Base-by-base conservation (phyloP, 2,888 invertebrate species). In the Penaeus monodon region DNA sequence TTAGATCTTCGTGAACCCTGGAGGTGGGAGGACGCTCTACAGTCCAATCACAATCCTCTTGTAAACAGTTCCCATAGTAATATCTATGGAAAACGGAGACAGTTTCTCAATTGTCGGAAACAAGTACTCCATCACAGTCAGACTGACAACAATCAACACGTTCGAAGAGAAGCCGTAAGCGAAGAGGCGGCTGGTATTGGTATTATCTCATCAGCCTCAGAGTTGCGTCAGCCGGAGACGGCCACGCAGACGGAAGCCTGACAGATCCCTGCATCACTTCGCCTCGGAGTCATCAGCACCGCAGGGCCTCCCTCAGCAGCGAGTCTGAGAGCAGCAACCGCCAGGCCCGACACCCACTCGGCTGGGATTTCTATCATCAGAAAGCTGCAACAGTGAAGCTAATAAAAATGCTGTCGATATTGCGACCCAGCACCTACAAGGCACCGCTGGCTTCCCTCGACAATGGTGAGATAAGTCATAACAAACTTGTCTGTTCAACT, bases 401-500 rank as follows among this genome's bases (percentile, higher is more conserved):
- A 12, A 57, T 57, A 57, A 86, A 83, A 64, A 88, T 88, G 88
- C 77, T 88, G 80, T 84, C 84, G 49, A 84, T 89, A 22, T 84
- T 90, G 64, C 66, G 90, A n/a, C 85, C 90, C 64, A 88, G 89
- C 85, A 90, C 90, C 20, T 90, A 90, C 88, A 88, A 88, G 83
- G 87, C 88, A 20, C 70, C 82, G 14, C 81, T 88, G 27, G 77
- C 89, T 79, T 57, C 82, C 63, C 88, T 89, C 27, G 64, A 88
- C 12, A 88, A 84, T 66, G 89, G 89, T 89, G 66, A 89, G 88
- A 57, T 57, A 57, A 57, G 57, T 57, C 17, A 57, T 57, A 57
- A 57, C 14, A 57, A 57, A 57, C 57, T 57, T 57, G 57, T 57
- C 57, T 57, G 57, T 20, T 57, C 57, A 57, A 20, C 57, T 57